Conservation (phyloP, 2,888 invertebrate genomes). For the Entomobrya proxima region DNA sequence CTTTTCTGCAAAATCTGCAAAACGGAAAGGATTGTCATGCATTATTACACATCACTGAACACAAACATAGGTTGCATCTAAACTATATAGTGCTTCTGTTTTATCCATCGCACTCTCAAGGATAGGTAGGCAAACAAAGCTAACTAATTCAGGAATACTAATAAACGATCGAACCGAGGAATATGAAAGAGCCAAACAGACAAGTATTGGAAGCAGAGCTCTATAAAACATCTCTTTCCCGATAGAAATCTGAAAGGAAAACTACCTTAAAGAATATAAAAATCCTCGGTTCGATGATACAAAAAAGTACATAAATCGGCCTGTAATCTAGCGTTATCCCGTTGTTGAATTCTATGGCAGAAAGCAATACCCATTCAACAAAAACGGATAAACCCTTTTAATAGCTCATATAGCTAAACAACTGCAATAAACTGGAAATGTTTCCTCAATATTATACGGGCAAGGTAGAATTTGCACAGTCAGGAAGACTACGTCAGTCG, state of each 20-base stretch:
- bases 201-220: background rate
- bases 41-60: background rate
- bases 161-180: background rate
- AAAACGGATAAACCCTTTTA: background rate
- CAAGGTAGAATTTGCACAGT: background rate
- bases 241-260: too few relatives aligned
- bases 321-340: background rate
- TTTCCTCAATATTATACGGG: background rate
- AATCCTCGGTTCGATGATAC: background rate
- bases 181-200: background rate
- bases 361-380: background rate
- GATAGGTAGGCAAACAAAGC: conserved; percentile 17
- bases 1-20: background rate
- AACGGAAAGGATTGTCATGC: background rate
- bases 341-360: background rate
- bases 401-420: background rate
- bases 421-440: background rate
- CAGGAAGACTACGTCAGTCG: background rate
- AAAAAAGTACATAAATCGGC: background rate
- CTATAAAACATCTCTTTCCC: background rate
- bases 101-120: background rate
- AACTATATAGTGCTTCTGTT: background rate
- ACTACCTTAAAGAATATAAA: too few relatives aligned
- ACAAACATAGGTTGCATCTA: too few relatives aligned
- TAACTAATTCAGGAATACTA: conserved; percentile 23